Base-by-base conservation (phyloP, 2,797 vertebrate species). In the Melanotaenia trifasciata region DNA sequence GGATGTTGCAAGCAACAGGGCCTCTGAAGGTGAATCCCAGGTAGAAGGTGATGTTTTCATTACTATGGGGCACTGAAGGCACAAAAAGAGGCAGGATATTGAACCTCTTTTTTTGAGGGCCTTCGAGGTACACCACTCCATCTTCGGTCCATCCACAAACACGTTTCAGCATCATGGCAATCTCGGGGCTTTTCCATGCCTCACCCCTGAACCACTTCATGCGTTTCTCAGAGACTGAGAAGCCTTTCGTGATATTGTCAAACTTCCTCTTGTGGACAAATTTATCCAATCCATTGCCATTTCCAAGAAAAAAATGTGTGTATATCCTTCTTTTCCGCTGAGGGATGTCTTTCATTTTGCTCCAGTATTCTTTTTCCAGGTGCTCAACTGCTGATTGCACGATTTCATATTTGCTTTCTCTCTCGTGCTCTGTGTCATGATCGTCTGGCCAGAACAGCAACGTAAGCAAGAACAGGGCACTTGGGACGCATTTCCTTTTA, bases 401-500 rank as follows among this genome's bases (percentile, higher is more conserved):
- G 38, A 83, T 93, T 53, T 93, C 85, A 28, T 94, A 94, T 79
- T 96, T 96, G 0, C 0, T 54, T 72, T 93, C 76, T 13, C 86
- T 89, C 14, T 92, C 92, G 0, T 26, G 51, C 4, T 88, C 79
- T 35, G 61, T 89, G 75, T 96, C 92, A 33, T 91, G 33, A 28
- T 95, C 93, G 36, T 96, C 96, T 68, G 96, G 96, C 96, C 96
- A 96, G 81, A 95, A 96, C 0, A 96, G 77, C 61, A 97, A 75
- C 10, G 94, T 95, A 7, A 93, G 92, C 58, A 96, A 70, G 77
- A 96, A 96, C 51, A 94, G 47, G 22, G 94, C 92, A 65, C 77
- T 92, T 74, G 95, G 72, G 16, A 90, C 82, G 67, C 94, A 95
- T 47, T 81, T 69, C 16, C 40, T 92, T 81, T 70, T 91, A n/a